Evolutionary conservation across 2,113 vertebrate genomes (phyloP), one percentile per base, ranked within the genome.

Genomic region (Apteryx owenii): DNA sequence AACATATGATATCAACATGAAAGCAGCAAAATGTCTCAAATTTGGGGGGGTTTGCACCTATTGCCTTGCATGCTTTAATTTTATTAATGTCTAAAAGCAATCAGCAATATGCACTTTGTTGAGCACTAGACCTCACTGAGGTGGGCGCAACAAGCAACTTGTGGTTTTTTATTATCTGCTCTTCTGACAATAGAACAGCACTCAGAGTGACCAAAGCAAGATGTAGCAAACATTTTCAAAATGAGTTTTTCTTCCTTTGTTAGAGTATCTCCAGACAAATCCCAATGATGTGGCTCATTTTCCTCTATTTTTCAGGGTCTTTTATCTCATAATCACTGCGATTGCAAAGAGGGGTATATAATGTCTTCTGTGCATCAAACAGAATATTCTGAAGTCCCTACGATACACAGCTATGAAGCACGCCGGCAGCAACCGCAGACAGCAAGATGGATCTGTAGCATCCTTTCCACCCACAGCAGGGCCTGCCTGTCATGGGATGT

Each of bases 271-370:
- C 7, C 48, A 92, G 89, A 58, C 53, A 88, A 56, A 94, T 25
- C 40, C 51, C 54, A 89, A 54, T 17, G 50, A 76, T 68, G 54
- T 79, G 85, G 92, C 50, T 72, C 25, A 70, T 92, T 97, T 93
- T 81, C 33, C 46, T 89, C 58, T 56, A 6, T 68, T 77, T 93
- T 90, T 78, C 58, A 71, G 83, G 54, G 83, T 77, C 53, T 95
- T 97, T 95, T 62, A 71, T 96, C 66, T 93, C 23, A 70, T 29
- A 87, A 79, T 84, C 85, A 51, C 31, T 25, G 31, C 26, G 68
- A 1, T 17, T 92, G 77, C 65, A 75, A 81, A 81, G 76, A 88
- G 7, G 16, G 42, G 54, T 28, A 58, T 31, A 7, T 29, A 33
- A 61, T 79, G 38, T 46, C 38, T 78, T 33, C 61, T 0, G 0